Evolutionary conservation across 2,888 invertebrate genomes (phyloP).

Genomic region (Dendrolimus pini): DNA sequence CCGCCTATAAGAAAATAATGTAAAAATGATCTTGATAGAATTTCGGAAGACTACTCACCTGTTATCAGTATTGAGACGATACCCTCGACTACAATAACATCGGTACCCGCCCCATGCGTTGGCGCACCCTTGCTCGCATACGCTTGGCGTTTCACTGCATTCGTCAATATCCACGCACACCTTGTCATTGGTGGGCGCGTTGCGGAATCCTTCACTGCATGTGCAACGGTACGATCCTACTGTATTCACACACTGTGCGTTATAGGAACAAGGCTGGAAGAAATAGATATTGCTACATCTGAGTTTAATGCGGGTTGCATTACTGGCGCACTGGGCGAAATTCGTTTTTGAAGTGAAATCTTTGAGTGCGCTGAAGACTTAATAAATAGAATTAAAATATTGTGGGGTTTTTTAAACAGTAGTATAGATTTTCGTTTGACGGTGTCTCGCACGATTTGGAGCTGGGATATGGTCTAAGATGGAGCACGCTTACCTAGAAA

Average conservation of each 20-base stretch:
- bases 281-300: neutral
- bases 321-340: too few relatives aligned
- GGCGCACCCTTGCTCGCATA: constrained; percentile 91
- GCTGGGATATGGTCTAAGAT: too few relatives aligned
- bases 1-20: too few relatives aligned
- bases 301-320: too few relatives aligned
- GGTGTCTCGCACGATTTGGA: too few relatives aligned
- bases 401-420: too few relatives aligned
- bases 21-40: too few relatives aligned
- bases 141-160: constrained; percentile 68
- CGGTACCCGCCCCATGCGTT: constrained; percentile 95
- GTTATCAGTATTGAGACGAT: constrained; percentile 83
- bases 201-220: constrained; percentile 59
- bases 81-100: constrained; percentile 93
- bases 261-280: constrained; percentile 56
- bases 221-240: constrained; percentile 65
- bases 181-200: constrained; percentile 63
- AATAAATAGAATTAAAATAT: too few relatives aligned
- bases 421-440: too few relatives aligned
- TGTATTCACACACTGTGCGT: constrained; percentile 62
- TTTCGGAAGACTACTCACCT: constrained; percentile 48
- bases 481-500: too few relatives aligned
- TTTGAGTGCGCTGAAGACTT: too few relatives aligned
- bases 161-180: constrained; percentile 82
- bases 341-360: neutral